phyloP scores from a whole-genome alignment of 2,888 invertebrate species.

The Craniophora ligustri region DNA sequence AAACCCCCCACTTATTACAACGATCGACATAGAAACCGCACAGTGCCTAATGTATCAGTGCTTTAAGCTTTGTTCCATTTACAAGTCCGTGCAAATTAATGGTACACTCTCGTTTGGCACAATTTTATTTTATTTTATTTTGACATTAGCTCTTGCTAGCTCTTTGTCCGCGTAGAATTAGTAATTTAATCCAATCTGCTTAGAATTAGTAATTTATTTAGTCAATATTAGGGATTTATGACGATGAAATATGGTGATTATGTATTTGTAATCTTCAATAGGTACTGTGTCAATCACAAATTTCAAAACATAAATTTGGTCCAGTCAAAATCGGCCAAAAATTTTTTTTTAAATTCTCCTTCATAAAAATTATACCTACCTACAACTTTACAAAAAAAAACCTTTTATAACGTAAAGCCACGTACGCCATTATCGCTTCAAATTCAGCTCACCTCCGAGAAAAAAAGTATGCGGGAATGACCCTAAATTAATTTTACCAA shows the following conservation, averaged over 20 bases:
- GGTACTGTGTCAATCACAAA: no score
- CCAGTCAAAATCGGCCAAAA: background rate
- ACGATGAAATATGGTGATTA: no score
- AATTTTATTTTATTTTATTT: no score
- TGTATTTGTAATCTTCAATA: no score
- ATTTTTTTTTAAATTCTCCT: background rate
- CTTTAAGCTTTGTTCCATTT: slow-evolving; percentile 18
- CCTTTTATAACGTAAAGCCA: background rate
- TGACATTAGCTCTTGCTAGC: no score
- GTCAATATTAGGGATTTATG: no score
- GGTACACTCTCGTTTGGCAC: slow-evolving; percentile 20
- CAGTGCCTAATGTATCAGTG: slow-evolving; percentile 20
- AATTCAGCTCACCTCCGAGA: slow-evolving; percentile 22
- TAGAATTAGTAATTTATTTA: no score
- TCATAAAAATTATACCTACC: background rate
- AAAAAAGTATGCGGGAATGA: slow-evolving; percentile 22
- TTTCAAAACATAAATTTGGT: no score
- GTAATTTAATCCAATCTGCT: no score
- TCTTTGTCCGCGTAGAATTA: no score
- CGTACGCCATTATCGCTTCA: slow-evolving; percentile 26
- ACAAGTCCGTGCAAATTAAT: slow-evolving; percentile 27
- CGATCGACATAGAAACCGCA: background rate
- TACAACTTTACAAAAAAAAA: background rate
- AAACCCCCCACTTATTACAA: background rate
- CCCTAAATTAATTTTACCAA: slow-evolving; percentile 39